Percentiles rank a stretch among this genome's conserved stretches.
Conservation (phyloP, 2,113 vertebrate species). For the Cyphotilapia sp. region DNA sequence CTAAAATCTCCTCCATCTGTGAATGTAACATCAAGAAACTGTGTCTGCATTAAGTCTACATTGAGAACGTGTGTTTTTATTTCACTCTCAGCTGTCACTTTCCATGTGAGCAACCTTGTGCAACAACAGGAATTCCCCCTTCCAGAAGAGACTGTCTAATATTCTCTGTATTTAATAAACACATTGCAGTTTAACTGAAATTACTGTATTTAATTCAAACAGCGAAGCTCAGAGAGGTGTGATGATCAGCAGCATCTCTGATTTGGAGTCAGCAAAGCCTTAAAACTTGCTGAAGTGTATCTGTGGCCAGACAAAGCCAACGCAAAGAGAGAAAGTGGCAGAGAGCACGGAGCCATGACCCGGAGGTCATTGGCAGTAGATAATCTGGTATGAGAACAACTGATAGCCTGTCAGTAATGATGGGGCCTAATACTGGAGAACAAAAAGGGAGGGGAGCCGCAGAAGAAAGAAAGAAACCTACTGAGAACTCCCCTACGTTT, state of each 20-base stretch:
- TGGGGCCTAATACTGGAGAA: constrained; percentile 43
- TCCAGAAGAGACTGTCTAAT: background rate
- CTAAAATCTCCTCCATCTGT: background rate
- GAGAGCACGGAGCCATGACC: constrained; percentile 52
- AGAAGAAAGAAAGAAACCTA: constrained; percentile 49
- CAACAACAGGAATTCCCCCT: background rate
- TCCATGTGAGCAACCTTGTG: background rate
- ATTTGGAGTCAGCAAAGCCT: constrained; percentile 37
- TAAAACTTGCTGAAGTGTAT: constrained; percentile 36
- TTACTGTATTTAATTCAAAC: background rate
- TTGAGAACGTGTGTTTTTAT: background rate
- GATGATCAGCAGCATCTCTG: constrained; percentile 32
- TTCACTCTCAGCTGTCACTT: background rate
- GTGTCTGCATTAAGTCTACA: background rate
- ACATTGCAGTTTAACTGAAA: background rate
- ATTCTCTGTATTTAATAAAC: background rate
- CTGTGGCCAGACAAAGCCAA: constrained; percentile 30
- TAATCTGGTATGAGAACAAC: constrained; percentile 65
- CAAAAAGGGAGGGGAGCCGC: constrained; percentile 14
- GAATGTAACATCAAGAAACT: background rate
- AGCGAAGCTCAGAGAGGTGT: background rate
- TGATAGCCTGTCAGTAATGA: constrained; percentile 58
- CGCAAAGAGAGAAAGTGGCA: constrained; percentile 43
- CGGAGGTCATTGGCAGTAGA: constrained; percentile 53
- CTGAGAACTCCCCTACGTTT: constrained; percentile 60